Conservation (phyloP, 92 coral and sea anemone species). For the Actinernus sp. region DNA sequence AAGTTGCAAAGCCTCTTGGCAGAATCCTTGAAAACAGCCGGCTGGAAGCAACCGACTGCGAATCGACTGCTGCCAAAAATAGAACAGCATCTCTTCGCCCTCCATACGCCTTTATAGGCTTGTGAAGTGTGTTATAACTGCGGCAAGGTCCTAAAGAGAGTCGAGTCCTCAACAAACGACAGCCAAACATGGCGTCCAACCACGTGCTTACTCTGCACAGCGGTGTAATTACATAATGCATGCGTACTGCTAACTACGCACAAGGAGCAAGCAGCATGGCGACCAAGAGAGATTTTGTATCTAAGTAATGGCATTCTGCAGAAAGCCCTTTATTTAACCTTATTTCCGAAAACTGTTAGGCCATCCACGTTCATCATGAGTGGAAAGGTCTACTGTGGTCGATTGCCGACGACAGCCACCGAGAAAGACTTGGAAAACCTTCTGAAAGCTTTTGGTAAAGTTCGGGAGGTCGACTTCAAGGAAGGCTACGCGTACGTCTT, state of each 20-base stretch:
- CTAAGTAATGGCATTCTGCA: not conserved
- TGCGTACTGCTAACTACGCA: conserved; percentile 3
- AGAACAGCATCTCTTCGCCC: conserved; percentile 21
- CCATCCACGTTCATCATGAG: too few relatives aligned
- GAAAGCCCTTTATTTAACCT: not conserved
- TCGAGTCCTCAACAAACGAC: not conserved
- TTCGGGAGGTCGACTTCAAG: conserved; percentile 91
- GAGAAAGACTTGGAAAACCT: conserved; percentile 88
- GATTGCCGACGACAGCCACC: conserved; percentile 83
- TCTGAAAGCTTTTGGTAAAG: conserved; percentile 87
- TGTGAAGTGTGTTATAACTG: conserved; percentile 1
- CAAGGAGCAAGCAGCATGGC: conserved; percentile 29
- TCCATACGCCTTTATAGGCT: conserved; percentile 19
- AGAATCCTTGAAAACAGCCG: conserved; percentile 5
- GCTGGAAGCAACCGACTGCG: not conserved
- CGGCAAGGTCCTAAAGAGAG: conserved; percentile 18
- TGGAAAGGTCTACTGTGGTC: conserved; percentile 91
- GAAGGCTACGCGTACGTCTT: conserved; percentile 97
- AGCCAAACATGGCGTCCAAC: conserved; percentile 48
- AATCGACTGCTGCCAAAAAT: conserved; percentile 7
- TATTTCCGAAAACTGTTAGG: too few relatives aligned
- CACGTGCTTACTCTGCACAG: conserved; percentile 27
- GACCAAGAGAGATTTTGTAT: not conserved
- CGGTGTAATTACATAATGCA: conserved; percentile 8
- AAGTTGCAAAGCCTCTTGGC: not conserved